Evolutionary conservation across 2,888 invertebrate species (phyloP), one percentile per base, ranked within the genome.

Genomic region (Drosophila buzzatii): DNA sequence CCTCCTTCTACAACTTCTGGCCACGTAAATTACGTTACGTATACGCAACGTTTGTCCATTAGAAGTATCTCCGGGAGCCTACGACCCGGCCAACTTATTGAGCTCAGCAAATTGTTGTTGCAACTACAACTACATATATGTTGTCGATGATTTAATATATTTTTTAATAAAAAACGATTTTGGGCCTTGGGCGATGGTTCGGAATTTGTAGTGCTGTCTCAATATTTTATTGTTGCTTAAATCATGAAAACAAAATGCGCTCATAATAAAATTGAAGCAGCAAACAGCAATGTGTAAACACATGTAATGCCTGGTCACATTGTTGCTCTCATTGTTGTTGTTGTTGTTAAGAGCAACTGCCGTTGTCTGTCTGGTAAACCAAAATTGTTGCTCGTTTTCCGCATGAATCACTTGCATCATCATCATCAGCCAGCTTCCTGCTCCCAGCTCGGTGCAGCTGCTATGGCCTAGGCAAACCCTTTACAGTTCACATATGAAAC

Each of bases 371-470:
- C 85, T 87, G 87, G 85, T 86, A 83, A 87, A 86, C 87, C 87
- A 82, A 85, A 87, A 87, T 85, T 85, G 85, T 85, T 85, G 87
- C 87, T 85, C 83, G 85, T 86, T 85, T 85, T 85, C 87, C 85
- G 79, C 85, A 81, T 85, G 85, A 85, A 85, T 85, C 85, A 86
- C 85, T 86, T 85, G 87, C 83, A 85, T 82, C 85, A 84, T 85
- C 86, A 82, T 79, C 85, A 84, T 85, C 84, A 82, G 76, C 68
- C 80, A 31, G 42, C 62, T 55, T 53, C 56, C 52, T 31, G 16
- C 42, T 27, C 31, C 35, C 35, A 14, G 5, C 23, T 39, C n/a
- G 33, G 14, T 64, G 49, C 67, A 56, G 33, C 33, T 51, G 49
- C 49, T 31, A 49, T 49, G 31, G 49, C 49, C 49, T 51, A 51